A percentile compares a stretch with the other conserved stretches of the same genome.
Evolutionary conservation across 1,140 invertebrate genomes (phyloP).

Genomic region (Anastatus disparis): DNA sequence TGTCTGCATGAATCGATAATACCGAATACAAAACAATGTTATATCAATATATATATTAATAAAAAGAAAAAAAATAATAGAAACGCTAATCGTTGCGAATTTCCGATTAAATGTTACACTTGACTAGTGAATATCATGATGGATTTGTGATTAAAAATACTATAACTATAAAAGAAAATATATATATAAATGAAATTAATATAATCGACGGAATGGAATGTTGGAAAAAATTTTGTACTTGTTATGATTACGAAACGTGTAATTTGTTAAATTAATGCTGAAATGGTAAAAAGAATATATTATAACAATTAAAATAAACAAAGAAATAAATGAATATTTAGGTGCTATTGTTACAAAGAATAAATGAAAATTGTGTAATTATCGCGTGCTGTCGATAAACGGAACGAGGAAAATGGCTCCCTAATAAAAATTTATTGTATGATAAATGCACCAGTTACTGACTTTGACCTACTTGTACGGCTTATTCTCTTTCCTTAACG

Average conservation of each 20-base stretch:
- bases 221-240: constrained; percentile 12
- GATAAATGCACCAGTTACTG: constrained; percentile 10
- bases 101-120: not conserved
- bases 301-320: not conserved
- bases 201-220: constrained; percentile 7
- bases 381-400: constrained; percentile 13
- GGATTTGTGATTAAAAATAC: not conserved
- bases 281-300: not conserved
- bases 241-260: not conserved
- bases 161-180: not conserved
- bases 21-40: too few relatives aligned
- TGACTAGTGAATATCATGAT: not conserved
- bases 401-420: constrained; percentile 12
- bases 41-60: too few relatives aligned
- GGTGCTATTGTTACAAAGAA: constrained; percentile 1
- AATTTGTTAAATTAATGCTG: not conserved
- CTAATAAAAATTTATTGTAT: constrained; percentile 15
- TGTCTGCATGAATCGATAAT: too few relatives aligned
- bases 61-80: not conserved
- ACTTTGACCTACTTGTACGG: constrained; percentile 3
- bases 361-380: not conserved
- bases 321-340: not conserved
- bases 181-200: not conserved
- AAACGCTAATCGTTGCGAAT: not conserved
- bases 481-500: too few relatives aligned